Conservation (phyloP, 2,113 vertebrate species). For the Ictalurus furcatus region DNA sequence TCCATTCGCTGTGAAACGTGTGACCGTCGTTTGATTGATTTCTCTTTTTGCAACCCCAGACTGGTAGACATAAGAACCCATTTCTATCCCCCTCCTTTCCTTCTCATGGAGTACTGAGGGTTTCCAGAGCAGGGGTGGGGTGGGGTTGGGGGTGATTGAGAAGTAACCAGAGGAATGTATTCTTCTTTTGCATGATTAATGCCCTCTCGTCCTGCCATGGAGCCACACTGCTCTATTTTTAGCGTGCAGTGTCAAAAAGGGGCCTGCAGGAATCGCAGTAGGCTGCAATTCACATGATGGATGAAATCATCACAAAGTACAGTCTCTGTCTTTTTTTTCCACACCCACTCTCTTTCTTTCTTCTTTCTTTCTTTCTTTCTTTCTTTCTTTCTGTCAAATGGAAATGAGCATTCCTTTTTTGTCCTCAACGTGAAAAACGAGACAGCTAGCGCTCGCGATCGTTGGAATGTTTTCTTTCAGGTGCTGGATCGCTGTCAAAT, state of each 20-base stretch:
- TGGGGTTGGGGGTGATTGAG: constrained; percentile 56
- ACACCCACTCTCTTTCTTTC: constrained; percentile 37
- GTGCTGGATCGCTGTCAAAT: constrained; percentile 71
- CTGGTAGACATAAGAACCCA: not conserved
- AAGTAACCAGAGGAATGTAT: constrained; percentile 66
- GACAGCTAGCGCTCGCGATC: constrained; percentile 63
- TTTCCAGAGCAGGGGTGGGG: constrained; percentile 9
- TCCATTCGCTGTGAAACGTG: constrained; percentile 25
- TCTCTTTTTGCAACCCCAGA: constrained; percentile 31
- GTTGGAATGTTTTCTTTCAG: constrained; percentile 61
- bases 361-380: not conserved
- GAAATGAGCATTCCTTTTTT: constrained; percentile 71
- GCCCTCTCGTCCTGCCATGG: constrained; percentile 69
- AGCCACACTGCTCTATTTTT: constrained; percentile 74
- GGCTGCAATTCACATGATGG: constrained; percentile 82
- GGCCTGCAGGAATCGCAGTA: constrained; percentile 73
- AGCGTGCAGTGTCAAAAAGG: constrained; percentile 77
- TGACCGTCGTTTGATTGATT: constrained; percentile 28
- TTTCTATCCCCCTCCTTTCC: not conserved
- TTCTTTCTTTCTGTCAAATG: constrained; percentile 61
- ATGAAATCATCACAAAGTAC: constrained; percentile 81
- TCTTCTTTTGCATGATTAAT: constrained; percentile 74
- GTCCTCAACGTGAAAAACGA: constrained; percentile 66
- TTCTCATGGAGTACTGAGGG: not conserved
- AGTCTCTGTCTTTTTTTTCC: constrained; percentile 53